Base-by-base conservation (phyloP, 2,888 invertebrate genomes). In the Cryptus armator region DNA sequence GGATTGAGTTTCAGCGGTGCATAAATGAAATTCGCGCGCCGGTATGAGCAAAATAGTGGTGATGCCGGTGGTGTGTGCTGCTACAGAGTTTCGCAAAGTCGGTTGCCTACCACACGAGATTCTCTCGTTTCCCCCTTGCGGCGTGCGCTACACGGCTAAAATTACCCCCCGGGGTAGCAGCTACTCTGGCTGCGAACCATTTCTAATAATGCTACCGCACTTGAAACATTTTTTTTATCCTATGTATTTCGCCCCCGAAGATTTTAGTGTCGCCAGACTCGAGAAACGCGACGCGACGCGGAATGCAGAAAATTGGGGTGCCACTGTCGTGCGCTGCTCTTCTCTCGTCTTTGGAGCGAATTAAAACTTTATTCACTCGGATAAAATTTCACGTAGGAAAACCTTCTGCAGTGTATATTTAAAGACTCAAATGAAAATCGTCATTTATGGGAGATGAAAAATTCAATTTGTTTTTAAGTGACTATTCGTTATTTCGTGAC, bases 181-280 rank as follows among this genome's bases (percentile, higher is more conserved):
- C 19, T 85, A 5, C 79, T 82, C 79, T 79, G 85, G 78, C 85
- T 85, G 32, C 70, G 75, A 67, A 82, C 75, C 71, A 78, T 85
- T 82, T 82, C 82, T 76, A 85, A 81, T 85, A 82, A 76, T 67
- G 53, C 66, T 70, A 62, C 79, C 82, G 85, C 85, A 82, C 85
- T 85, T 85, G 85, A 85, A 82, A 70, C 85, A 78, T 59, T 82
- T 83, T 83, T 78, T 37, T 56, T 62, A 19, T 43, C 37, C 43
- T 6, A 16, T 72, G 56, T 53, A 32, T 64, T 53, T 64, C 9
- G 14, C 59, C 51, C 64, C n/a, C 71, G 48, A 75, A 32, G n/a
- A 75, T 79, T 75, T 56, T 44, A 16, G 53, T 56, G 56, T 64
- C 53, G 70, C 37, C 24, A 24, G 59, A 12, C 29, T 29, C 59